Base-by-base conservation (phyloP, 2,113 vertebrate species). In the Leptobrachium ailaonicum region DNA sequence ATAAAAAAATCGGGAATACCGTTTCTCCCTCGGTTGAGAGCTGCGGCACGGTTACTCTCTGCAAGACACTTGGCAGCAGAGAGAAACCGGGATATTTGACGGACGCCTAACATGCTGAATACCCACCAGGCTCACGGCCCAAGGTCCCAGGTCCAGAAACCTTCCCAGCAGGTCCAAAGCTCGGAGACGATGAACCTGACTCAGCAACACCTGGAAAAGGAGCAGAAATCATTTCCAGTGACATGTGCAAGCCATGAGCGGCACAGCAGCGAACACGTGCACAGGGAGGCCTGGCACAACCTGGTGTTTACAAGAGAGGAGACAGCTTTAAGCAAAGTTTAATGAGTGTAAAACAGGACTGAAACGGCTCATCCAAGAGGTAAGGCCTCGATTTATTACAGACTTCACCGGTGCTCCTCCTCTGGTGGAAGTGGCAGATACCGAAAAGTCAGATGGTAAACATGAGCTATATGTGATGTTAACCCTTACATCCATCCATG, bases 101-200 rank as follows among this genome's bases (percentile, higher is more conserved):
- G 20, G 20, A 32, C 20, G 20, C 20, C 20, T 32, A 62, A 5
- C 3, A 20, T 9, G 45, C 69, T 58, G 32, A 0, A 81, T 86
- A 93, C 93, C 0, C 66, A 99, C 97, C 95, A 99, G 88, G 85
- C 98, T 99, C 71, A 99, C 98, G 0, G 98, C 98, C 97, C 98
- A 99, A 53, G 98, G 98, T 2, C 98, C 98, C 84, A 99, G 91
- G 88, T 99, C 98, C 92, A 99, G 84, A 84, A 99, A 99, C 8
- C 94, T 89, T 1, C 98, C 97, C 41, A 99, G 92, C 86, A 99
- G 85, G 82, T 99, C 96, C 20, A 99, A 90, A 2, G 98, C 98
- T 70, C 98, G 88, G 73, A 99, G 90, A 13, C 98, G 93, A 85
- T 99, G 97, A 63, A 99, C 98, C 83, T 99, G 98, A 88, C 98